A percentile compares a stretch with the other conserved stretches of the same genome.
These are phyloP conservation scores for Sinonovacula constricta DNA, from an alignment of 1,140 invertebrate species.

Conservation along the genomic window DNA sequence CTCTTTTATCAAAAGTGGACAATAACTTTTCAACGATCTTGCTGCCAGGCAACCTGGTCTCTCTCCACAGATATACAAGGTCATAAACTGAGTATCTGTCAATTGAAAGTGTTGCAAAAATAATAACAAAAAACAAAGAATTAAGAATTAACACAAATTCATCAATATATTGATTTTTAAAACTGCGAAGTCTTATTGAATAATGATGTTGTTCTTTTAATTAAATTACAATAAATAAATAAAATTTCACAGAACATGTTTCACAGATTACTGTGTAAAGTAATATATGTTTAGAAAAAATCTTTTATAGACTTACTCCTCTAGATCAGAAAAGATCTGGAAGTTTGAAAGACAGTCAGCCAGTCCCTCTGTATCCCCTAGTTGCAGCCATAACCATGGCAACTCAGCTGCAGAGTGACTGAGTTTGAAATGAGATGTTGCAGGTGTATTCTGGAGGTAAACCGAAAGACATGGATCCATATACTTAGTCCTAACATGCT, in stretches of 20 bases:
- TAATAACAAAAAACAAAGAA: too few relatives aligned
- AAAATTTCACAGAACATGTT: too few relatives aligned
- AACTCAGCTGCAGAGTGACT: conserved; percentile 25
- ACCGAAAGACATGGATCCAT: too few relatives aligned
- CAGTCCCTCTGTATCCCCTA: conserved; percentile 27
- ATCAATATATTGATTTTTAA: too few relatives aligned
- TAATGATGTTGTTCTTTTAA: too few relatives aligned
- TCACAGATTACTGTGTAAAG: too few relatives aligned
- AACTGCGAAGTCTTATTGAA: too few relatives aligned
- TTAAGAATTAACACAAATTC: too few relatives aligned
- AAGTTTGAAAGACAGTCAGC: conserved; percentile 39
- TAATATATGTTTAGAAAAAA: too few relatives aligned
- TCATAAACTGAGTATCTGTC: conserved; percentile 24
- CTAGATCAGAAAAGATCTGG: conserved; percentile 29
- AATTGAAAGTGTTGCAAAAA: too few relatives aligned
- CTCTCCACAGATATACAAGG: conserved; percentile 19
- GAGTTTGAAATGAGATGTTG: not conserved
- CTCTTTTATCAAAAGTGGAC: conserved; percentile 20
- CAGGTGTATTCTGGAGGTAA: not conserved
- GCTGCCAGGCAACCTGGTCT: conserved; percentile 3
- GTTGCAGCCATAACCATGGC: conserved; percentile 19
- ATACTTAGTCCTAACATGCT: too few relatives aligned
- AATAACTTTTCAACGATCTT: conserved; percentile 21
- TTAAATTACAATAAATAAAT: too few relatives aligned
- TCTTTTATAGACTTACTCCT: conserved; percentile 23